These are phyloP conservation scores for Cyphomyrmex costatus DNA, from an alignment of 1,140 invertebrate genomes.

Conservation along the genomic window DNA sequence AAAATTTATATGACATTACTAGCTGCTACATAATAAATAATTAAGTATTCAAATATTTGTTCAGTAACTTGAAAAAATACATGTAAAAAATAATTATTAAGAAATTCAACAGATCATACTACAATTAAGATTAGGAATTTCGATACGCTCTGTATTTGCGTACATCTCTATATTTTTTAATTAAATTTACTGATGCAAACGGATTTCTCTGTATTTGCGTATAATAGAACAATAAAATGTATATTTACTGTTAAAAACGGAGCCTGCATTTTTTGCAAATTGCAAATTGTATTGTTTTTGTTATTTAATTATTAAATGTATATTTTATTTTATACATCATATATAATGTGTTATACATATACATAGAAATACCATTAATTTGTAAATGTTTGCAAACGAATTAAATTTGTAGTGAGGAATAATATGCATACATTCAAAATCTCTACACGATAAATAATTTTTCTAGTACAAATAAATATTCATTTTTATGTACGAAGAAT, in stretches of 20 bases:
- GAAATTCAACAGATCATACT: neutral
- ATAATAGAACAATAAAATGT: neutral
- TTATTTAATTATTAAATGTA: conserved; percentile 9
- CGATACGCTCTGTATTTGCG: neutral
- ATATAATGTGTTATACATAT: neutral
- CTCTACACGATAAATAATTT: neutral
- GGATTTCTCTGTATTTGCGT: neutral
- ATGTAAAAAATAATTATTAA: neutral
- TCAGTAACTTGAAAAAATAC: neutral
- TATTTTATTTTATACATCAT: neutral
- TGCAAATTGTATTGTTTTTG: conserved; percentile 23
- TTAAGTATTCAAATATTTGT: neutral
- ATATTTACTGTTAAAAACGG: conserved; percentile 26
- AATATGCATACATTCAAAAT: neutral
- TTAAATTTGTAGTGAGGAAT: neutral
- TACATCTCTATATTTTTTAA: too few relatives aligned
- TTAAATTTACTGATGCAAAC: neutral
- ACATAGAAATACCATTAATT: conserved; percentile 29
- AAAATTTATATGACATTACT: neutral
- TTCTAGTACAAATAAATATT: conserved; percentile 33
- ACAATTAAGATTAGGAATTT: neutral
- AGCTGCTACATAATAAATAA: neutral
- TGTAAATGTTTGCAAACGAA: conserved; percentile 24
- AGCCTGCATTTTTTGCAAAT: neutral
- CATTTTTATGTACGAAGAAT: conserved; percentile 19